Base-by-base conservation (phyloP, 2,888 invertebrate genomes). In the Copidosoma aretas region DNA sequence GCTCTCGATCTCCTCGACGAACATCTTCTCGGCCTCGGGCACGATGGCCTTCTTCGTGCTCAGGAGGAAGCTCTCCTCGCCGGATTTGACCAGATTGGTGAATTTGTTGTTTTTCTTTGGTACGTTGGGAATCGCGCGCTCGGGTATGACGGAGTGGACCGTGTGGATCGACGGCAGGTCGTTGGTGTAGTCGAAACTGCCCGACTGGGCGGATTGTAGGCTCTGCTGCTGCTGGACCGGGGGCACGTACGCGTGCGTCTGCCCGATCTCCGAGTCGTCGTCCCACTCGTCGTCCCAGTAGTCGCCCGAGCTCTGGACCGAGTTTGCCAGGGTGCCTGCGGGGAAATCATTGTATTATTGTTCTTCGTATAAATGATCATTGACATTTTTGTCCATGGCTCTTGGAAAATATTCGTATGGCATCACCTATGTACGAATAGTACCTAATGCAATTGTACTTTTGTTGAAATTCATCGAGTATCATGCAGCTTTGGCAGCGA, bases 261-360 rank as follows among this genome's bases (percentile, higher is more conserved):
- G 90, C 17, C 91, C 91, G 74, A 92, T 91, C 85, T 93, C 93
- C 3, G 93, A 91, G 80, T 92, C 92, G 79, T 94, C 94, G 78
- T 95, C 93, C 92, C 93, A 93, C 77, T 92, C 93, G 77, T 94
- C 93, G 76, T 93, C 93, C 92, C 93, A 93, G 70, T 90, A 92
- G 77, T 92, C 93, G 52, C 85, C 84, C 62, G 88, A 88, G 61
- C 87, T 87, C 41, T 52, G 73, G 87, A 80, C 21, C 39, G 14
- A 25, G 58, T 58, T 58, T n/a, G 21, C 43, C 12, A 46, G 12
- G 12, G 1, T 46, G 15, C 43, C 43, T 46, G n/a, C n/a, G n/a
- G n/a, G 43, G 43, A 46, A 46, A 21, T 53, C 21, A 14, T 5
- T 10, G 22, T 53, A n/a, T n/a, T n/a, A n/a, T n/a, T n/a, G n/a